Base-by-base conservation (phyloP, 2,113 vertebrate genomes). In the Rhea pennata region DNA sequence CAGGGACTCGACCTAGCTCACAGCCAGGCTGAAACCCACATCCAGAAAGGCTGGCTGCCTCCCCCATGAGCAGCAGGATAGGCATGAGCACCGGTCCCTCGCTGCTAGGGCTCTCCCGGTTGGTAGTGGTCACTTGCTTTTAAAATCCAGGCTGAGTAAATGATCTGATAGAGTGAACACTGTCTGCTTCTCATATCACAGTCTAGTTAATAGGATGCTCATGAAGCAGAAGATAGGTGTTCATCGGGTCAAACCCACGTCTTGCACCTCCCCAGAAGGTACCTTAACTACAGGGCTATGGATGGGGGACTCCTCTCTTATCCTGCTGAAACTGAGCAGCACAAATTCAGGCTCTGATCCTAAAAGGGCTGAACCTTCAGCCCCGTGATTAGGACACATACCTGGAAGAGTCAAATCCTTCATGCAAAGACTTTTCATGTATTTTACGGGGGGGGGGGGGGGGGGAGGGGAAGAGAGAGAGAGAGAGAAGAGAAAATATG, bases 201-300 rank as follows among this genome's bases (percentile, higher is more conserved):
- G 31, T 33, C 88, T 69, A 51, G 73, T 72, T 59, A 92, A 88
- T 75, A 90, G 83, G 44, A 81, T 48, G 61, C 46, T 90, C 73
- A 90, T 70, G 87, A 95, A 84, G 54, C 36, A 39, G 51, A 74
- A 90, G n/a, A 54, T 16, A 46, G 0, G 15, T 44, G 39, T 64
- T 91, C 84, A 64, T 46, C 75, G 66, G 59, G 46, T 90, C 59
- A 95, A 93, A 91, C 36, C 39, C 72, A 39, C 77, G 94, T 88
- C 87, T 95, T 81, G 90, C 95, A 96, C 82, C 85, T 93, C 54
- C 36, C 91, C 78, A 76, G 84, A 90, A 91, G 87, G 70, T 75
- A n/a, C 66, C 40, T 91, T 82, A 95, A 93, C 73, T 89, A 84
- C 74, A 75, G 31, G 23, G 64, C 50, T 93, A 80, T 92, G 90